Evolutionary conservation across 2,113 vertebrate species (phyloP).

Genomic region (Eurystomus gularis): DNA sequence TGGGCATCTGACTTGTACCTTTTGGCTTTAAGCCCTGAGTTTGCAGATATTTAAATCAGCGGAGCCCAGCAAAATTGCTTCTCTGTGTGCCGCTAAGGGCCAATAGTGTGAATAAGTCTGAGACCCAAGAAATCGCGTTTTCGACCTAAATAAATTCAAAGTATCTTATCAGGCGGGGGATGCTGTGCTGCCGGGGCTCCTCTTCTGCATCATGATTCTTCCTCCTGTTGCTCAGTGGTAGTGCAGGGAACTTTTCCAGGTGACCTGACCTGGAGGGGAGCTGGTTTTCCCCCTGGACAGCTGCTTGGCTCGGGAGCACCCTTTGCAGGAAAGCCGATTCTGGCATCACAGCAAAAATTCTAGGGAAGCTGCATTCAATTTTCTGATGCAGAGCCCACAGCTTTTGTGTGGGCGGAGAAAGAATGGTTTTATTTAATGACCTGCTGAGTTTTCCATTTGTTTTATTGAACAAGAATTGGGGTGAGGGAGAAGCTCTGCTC

Average conservation of each 20-base stretch:
- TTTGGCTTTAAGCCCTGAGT: neutral
- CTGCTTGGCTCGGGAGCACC: neutral
- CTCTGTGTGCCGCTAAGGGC: neutral
- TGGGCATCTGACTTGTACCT: neutral
- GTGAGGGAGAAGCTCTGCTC: constrained; percentile 13
- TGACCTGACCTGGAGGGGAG: neutral
- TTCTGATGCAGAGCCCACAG: neutral
- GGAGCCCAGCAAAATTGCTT: neutral
- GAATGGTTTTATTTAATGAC: constrained; percentile 29
- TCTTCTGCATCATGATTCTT: rapidly evolving
- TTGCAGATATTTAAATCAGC: neutral
- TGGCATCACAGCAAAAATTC: neutral
- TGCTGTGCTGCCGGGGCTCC: neutral
- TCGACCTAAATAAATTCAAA: neutral
- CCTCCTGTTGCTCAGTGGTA: neutral
- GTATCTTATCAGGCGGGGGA: rapidly evolving
- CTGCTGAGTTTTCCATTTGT: constrained; percentile 17
- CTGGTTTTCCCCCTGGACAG: rapidly evolving
- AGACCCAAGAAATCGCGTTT: neutral
- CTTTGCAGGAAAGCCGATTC: neutral
- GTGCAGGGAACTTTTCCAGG: neutral
- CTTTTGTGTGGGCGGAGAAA: constrained; percentile 4
- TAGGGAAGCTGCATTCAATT: neutral
- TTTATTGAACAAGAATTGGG: neutral
- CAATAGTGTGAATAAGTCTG: neutral